These are phyloP conservation scores for Corythoichthys haematopterus DNA, from an alignment of 2,113 vertebrate genomes.

Conservation along the genomic window DNA sequence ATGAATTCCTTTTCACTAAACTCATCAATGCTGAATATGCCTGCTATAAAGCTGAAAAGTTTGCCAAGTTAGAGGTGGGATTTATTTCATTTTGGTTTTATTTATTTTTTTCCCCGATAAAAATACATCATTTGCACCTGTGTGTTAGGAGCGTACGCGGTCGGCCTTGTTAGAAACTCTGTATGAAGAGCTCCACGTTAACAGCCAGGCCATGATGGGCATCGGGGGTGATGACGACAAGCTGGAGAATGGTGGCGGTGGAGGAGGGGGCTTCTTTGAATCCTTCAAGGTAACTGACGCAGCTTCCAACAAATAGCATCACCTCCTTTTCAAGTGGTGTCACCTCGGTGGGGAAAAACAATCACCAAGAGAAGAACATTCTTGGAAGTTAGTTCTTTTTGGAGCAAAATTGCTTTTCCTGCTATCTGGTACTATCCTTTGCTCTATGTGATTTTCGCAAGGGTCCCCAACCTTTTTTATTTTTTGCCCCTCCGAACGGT, in stretches of 20 bases:
- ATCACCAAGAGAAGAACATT: not conserved
- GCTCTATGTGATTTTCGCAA: not conserved
- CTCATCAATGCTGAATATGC: slow-evolving; percentile 95
- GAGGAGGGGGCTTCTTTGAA: slow-evolving; percentile 88
- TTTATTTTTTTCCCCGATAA: not conserved
- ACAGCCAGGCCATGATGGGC: slow-evolving; percentile 95
- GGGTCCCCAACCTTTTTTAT: not conserved
- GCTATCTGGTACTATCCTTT: slow-evolving; percentile 8
- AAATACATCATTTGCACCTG: not conserved
- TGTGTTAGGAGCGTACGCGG: slow-evolving; percentile 82
- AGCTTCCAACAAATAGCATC: slow-evolving; percentile 9
- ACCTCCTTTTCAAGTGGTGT: slow-evolving; percentile 4
- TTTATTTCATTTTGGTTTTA: not conserved
- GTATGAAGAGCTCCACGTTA: slow-evolving; percentile 85
- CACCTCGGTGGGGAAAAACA: not conserved
- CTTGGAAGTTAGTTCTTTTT: slow-evolving; percentile 2
- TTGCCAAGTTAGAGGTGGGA: slow-evolving; percentile 90
- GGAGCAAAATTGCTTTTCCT: not conserved
- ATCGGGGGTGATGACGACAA: slow-evolving; percentile 86
- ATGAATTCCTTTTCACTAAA: slow-evolving; percentile 92
- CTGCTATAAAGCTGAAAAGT: slow-evolving; percentile 95
- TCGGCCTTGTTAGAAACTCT: slow-evolving; percentile 87
- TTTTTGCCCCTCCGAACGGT: not conserved
- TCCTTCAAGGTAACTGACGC: slow-evolving; percentile 86
- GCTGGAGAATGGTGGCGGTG: slow-evolving; percentile 83